Evolutionary conservation across 2,113 vertebrate species (phyloP).

Genomic region (Bubo bubo): DNA sequence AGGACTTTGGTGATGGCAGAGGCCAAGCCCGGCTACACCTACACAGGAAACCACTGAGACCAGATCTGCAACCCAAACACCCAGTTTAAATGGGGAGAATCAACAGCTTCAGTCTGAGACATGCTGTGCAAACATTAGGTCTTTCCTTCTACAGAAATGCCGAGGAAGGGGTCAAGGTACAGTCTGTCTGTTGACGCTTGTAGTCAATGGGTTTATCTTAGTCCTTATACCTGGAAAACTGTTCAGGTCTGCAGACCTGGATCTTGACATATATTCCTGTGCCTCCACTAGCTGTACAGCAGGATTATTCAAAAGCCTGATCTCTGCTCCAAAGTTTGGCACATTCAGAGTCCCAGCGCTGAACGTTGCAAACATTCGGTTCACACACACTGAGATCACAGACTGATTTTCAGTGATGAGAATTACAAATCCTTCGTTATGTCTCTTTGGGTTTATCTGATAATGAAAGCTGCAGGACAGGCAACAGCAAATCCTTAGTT

Average conservation of each 20-base stretch:
- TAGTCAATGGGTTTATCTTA: background rate
- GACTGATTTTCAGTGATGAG: background rate
- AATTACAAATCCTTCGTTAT: background rate
- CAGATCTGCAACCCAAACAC: background rate
- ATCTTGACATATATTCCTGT: background rate
- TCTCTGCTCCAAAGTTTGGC: background rate
- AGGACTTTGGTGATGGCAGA: background rate
- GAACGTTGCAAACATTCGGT: accelerated
- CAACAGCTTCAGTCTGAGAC: background rate
- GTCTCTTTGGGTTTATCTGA: background rate
- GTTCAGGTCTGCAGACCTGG: background rate
- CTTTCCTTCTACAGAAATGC: background rate
- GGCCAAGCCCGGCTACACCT: background rate
- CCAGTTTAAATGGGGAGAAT: background rate
- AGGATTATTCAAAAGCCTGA: background rate
- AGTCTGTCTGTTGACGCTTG: background rate
- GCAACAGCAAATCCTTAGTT: background rate
- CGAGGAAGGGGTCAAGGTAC: background rate
- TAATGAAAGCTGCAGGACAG: background rate
- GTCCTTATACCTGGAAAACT: background rate
- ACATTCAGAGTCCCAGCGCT: background rate
- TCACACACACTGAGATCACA: background rate
- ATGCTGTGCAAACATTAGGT: background rate
- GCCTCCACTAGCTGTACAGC: background rate
- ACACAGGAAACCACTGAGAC: background rate